These are phyloP conservation scores for Monopterus albus DNA, from an alignment of 2,113 vertebrate species.

Conservation along the genomic window DNA sequence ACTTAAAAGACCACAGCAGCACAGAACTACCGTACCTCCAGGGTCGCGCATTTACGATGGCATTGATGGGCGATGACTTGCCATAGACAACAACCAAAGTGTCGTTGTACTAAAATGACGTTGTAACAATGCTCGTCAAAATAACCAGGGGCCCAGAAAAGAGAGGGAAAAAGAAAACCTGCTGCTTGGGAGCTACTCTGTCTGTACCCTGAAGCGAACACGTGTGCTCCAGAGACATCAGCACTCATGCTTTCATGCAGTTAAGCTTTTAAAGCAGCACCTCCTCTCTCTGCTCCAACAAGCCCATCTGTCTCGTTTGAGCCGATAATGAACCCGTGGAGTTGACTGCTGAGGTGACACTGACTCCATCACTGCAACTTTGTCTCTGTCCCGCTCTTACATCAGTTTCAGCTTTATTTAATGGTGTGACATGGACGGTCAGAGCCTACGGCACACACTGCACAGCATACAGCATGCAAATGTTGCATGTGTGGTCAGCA, in stretches of 20 bases:
- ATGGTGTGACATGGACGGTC: background rate
- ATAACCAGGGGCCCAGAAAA: too few relatives aligned
- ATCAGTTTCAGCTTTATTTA: background rate
- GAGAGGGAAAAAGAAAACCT: background rate
- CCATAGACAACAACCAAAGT: background rate
- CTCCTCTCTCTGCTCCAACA: conserved; percentile 37
- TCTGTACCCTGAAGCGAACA: too few relatives aligned
- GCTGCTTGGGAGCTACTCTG: too few relatives aligned
- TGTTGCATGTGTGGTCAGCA: too few relatives aligned
- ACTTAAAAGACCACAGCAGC: background rate
- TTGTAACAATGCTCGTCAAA: too few relatives aligned
- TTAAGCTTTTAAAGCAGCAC: conserved; percentile 24
- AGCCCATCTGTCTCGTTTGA: conserved; percentile 60
- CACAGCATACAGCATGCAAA: background rate
- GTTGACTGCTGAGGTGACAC: conserved; percentile 69
- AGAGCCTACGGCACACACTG: too few relatives aligned
- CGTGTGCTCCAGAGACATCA: background rate
- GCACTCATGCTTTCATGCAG: conserved; percentile 5
- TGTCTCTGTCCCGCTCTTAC: background rate
- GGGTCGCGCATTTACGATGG: background rate
- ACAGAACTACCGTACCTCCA: background rate
- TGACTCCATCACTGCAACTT: conserved; percentile 62
- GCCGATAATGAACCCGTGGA: conserved; percentile 69
- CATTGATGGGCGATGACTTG: background rate
- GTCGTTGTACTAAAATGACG: too few relatives aligned